phyloP scores from a whole-genome alignment of 1,140 invertebrate species.

The Aleiodes sp. region DNA sequence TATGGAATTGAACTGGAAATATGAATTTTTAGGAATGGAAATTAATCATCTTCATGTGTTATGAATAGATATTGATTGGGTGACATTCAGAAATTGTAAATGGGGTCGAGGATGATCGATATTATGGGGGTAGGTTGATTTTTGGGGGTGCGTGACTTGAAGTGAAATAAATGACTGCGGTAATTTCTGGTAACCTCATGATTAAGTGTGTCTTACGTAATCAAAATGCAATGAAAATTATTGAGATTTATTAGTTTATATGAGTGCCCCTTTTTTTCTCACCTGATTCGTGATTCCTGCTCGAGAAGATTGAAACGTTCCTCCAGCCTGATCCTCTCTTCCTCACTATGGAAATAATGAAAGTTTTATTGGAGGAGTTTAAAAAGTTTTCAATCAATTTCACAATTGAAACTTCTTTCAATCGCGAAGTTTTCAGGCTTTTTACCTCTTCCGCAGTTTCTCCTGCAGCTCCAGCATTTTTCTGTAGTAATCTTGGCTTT shows the following conservation, averaged over 20 bases:
- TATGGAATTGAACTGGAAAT: background rate
- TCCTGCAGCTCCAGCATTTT: constrained; percentile 29
- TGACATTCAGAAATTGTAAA: too few species aligned
- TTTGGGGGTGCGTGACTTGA: too few species aligned
- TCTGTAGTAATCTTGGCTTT: constrained; percentile 14
- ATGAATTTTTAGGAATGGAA: background rate
- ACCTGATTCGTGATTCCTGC: constrained; percentile 58
- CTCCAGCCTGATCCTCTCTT: constrained; percentile 60
- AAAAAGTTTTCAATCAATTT: background rate
- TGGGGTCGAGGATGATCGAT: too few species aligned
- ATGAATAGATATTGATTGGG: background rate
- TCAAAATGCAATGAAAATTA: background rate
- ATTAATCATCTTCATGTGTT: too few species aligned
- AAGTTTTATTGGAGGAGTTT: background rate
- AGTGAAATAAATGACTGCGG: constrained; percentile 40
- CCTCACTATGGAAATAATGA: constrained; percentile 47
- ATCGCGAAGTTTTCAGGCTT: too few species aligned
- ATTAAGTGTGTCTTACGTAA: background rate
- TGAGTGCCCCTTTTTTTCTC: background rate
- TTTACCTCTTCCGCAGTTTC: constrained; percentile 28
- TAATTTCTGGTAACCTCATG: constrained; percentile 10
- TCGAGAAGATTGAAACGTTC: constrained; percentile 56
- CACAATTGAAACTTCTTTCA: too few species aligned
- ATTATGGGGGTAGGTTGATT: too few species aligned
- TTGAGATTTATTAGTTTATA: background rate